Evolutionary conservation across 1,140 invertebrate species (phyloP).

Genomic region (Brachionus angularis): DNA sequence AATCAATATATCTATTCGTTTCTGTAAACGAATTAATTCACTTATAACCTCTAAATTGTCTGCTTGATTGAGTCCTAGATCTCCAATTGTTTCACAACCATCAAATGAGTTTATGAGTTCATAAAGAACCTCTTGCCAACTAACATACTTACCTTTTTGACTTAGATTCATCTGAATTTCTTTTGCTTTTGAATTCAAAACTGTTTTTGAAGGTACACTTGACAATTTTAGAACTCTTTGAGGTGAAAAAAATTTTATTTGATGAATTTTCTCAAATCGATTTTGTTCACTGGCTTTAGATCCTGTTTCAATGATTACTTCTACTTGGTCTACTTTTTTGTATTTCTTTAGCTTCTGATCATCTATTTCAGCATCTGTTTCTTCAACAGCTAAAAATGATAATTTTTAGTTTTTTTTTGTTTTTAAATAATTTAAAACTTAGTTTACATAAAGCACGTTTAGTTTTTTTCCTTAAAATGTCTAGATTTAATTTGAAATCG

Average conservation of each 20-base stretch:
- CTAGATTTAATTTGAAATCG: neutral
- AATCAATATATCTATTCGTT: constrained; percentile 16
- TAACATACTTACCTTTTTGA: constrained; percentile 13
- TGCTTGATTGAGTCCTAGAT: constrained; percentile 10
- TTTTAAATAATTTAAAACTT: neutral
- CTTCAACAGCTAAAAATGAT: neutral
- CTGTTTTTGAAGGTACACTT: neutral
- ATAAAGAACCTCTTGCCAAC: constrained; percentile 14
- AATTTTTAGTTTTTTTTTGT: neutral
- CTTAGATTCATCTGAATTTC: constrained; percentile 18
- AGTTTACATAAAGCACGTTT: neutral
- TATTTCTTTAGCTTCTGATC: too few species aligned
- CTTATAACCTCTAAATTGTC: neutral
- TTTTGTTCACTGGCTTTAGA: neutral
- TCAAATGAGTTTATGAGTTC: neutral
- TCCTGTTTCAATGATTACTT: neutral
- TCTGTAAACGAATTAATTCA: constrained; percentile 4
- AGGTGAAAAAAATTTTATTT: constrained; percentile 26
- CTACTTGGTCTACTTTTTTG: too few species aligned
- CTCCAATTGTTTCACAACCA: neutral
- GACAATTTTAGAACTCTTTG: neutral
- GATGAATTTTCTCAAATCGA: neutral
- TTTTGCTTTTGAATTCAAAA: constrained; percentile 17
- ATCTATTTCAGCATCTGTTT: neutral
- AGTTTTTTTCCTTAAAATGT: neutral